Conservation (phyloP, 1,140 invertebrate species). For the Papilio polyxenes region DNA sequence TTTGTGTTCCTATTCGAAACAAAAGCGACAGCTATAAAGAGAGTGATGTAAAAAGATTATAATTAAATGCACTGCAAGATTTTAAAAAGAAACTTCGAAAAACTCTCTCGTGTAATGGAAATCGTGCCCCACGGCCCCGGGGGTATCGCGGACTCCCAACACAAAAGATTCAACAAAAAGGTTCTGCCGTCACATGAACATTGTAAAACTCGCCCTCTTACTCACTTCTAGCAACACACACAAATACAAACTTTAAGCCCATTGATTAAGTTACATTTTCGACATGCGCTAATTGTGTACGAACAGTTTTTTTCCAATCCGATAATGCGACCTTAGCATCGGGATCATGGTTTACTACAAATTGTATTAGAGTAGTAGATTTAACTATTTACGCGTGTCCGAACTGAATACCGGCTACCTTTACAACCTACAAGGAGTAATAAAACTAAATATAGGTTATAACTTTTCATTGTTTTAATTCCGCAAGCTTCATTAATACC, state of each 20-base stretch:
- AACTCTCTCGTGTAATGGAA: conserved; percentile 77
- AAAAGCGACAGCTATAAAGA: conserved; percentile 23
- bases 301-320: conserved; percentile 77
- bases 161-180: conserved; percentile 79
- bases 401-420: conserved; percentile 39
- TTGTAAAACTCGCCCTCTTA: conserved; percentile 74
- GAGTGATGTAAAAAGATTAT: conserved; percentile 30
- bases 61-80: conserved; percentile 58
- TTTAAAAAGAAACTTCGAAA: conserved; percentile 62
- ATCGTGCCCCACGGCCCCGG: conserved; percentile 70
- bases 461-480: not conserved
- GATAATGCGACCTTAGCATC: conserved; percentile 78
- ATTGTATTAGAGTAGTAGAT: conserved; percentile 79
- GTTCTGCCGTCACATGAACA: conserved; percentile 77
- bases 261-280: conserved; percentile 59
- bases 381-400: conserved; percentile 73
- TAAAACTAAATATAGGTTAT: conserved; percentile 13
- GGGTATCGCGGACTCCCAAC: conserved; percentile 72
- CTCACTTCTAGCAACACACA: conserved; percentile 56
- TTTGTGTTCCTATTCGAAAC: not conserved
- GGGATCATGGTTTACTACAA: conserved; percentile 80
- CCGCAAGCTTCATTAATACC: not conserved
- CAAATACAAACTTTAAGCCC: conserved; percentile 61
- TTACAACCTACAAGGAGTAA: conserved; percentile 23
- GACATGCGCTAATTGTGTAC: conserved; percentile 51